These are phyloP conservation scores for Alentia gelatinosa DNA, from an alignment of 2,888 invertebrate species.

Conservation along the genomic window DNA sequence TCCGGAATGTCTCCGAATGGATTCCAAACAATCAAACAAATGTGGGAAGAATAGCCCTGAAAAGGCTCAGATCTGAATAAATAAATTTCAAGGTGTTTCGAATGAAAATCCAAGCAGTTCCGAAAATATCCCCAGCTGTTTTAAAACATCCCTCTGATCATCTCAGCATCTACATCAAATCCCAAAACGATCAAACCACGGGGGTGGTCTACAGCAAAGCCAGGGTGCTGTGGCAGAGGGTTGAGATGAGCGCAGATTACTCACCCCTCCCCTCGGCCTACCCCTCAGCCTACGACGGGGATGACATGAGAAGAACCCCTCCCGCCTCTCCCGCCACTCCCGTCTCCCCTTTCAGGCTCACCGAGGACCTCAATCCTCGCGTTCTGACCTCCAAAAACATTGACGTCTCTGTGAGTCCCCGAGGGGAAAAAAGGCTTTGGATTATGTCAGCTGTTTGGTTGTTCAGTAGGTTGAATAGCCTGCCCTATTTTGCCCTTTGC, in stretches of 20 bases:
- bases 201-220: too few relatives aligned
- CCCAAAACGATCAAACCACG: too few relatives aligned
- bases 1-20: too few relatives aligned
- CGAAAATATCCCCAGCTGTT: too few relatives aligned
- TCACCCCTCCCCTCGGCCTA: neutral
- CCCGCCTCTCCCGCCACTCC: neutral
- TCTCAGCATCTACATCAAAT: too few relatives aligned
- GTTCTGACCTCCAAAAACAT: constrained; percentile 27
- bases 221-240: neutral
- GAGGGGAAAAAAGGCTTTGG: neutral
- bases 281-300: neutral
- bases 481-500: neutral
- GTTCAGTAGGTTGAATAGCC: neutral
- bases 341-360: neutral
- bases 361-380: neutral
- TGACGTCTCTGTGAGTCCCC: constrained; percentile 5
- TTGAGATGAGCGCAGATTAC: neutral
- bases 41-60: too few relatives aligned
- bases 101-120: too few relatives aligned
- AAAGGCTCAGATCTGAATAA: too few relatives aligned
- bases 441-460: neutral
- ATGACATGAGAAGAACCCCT: neutral
- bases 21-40: too few relatives aligned
- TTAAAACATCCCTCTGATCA: too few relatives aligned
- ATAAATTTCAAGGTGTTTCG: too few relatives aligned